Evolutionary conservation across 1,140 invertebrate species (phyloP).

Genomic region (Doryteuthis pealeii): DNA sequence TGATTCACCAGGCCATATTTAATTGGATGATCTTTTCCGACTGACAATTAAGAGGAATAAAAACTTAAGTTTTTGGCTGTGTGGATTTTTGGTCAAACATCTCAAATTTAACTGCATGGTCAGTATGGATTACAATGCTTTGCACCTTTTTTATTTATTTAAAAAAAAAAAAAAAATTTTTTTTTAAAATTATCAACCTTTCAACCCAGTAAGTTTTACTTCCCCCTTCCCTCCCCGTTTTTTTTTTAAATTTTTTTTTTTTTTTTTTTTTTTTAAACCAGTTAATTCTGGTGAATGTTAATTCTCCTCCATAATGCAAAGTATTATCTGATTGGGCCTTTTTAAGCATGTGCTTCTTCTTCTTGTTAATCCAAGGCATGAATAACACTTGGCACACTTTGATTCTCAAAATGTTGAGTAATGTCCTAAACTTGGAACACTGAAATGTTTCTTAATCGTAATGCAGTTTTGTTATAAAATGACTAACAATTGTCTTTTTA

Average conservation of each 20-base stretch:
- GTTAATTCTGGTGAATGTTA: neutral
- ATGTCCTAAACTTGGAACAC: neutral
- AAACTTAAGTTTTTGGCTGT: too few relatives aligned
- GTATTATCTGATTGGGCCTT: neutral
- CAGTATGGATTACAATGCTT: too few relatives aligned
- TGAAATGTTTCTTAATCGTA: conserved; percentile 9
- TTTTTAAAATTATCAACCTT: too few relatives aligned
- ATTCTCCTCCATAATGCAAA: neutral
- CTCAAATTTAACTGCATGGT: too few relatives aligned
- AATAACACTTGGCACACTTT: neutral
- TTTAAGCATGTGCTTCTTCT: conserved; percentile 6
- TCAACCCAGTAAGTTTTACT: neutral
- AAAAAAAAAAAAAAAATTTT: neutral
- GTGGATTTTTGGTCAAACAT: too few relatives aligned
- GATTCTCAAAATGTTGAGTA: neutral
- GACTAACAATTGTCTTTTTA: conserved; percentile 9
- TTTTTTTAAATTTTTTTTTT: neutral
- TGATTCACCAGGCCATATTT: too few relatives aligned
- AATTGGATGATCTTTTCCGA: too few relatives aligned
- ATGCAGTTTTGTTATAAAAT: conserved; percentile 7
- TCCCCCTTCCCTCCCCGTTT: neutral
- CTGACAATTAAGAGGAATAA: too few relatives aligned
- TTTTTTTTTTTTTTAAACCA: neutral
- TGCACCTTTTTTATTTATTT: too few relatives aligned
- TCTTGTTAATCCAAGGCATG: conserved; percentile 9